Conservation (phyloP, 1,140 invertebrate species). For the Venustaconcha ellipsiformis region DNA sequence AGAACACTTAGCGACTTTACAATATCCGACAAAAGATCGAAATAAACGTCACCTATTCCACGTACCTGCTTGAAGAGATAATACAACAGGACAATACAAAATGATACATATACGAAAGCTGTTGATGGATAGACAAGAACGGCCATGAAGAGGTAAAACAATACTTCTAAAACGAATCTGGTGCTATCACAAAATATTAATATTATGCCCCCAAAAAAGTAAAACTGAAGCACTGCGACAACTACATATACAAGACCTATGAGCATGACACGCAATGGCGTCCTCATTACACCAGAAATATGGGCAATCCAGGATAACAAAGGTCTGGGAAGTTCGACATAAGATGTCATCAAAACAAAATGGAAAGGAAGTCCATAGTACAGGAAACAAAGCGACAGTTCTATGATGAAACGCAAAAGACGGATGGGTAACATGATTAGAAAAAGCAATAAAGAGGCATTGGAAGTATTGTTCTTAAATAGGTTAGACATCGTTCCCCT, state of each 20-base stretch:
- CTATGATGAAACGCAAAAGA: neutral
- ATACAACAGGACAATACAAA: slow-evolving; percentile 12
- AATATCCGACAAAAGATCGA: slow-evolving; percentile 3
- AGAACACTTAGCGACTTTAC: neutral
- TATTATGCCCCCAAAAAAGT: neutral
- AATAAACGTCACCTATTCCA: slow-evolving; percentile 1
- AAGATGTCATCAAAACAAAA: neutral
- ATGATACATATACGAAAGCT: slow-evolving; percentile 12
- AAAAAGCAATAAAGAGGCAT: neutral
- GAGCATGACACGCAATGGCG: neutral
- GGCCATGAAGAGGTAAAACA: slow-evolving; percentile 2
- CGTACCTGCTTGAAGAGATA: slow-evolving; percentile 12
- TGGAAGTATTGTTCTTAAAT: neutral
- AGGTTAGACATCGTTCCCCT: neutral
- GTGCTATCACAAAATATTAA: slow-evolving; percentile 1
- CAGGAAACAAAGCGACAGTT: neutral
- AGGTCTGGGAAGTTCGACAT: neutral
- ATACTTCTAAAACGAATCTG: neutral
- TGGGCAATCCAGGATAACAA: neutral
- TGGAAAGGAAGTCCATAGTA: slow-evolving; percentile 5
- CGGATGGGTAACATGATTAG: neutral
- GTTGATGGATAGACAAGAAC: slow-evolving; percentile 12
- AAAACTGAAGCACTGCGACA: neutral
- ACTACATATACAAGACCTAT: neutral
- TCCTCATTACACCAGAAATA: too few species aligned